These are phyloP conservation scores for Hypsopygia costalis DNA, from an alignment of 2,888 invertebrate genomes.

Conservation along the genomic window DNA sequence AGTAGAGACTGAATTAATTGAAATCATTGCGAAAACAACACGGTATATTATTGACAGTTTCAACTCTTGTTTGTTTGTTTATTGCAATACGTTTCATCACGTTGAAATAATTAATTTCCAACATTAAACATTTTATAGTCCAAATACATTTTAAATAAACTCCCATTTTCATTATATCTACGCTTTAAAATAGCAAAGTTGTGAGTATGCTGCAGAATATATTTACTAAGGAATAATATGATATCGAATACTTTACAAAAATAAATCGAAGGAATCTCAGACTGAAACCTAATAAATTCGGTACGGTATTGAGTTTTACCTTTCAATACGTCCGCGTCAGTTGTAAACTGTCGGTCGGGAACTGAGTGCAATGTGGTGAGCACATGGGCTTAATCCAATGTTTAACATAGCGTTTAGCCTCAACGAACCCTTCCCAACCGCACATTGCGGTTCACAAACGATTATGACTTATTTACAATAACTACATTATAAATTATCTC, in stretches of 20 bases:
- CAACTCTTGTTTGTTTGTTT: no score
- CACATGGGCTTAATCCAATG: constrained; percentile 50
- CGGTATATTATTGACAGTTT: no score
- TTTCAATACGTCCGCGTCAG: constrained; percentile 40
- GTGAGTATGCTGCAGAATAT: no score
- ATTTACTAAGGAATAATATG: no score
- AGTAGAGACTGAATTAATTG: no score
- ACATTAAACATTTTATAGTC: no score
- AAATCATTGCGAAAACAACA: no score
- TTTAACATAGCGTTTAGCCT: constrained; percentile 19
- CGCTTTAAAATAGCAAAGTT: background rate
- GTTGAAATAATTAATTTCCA: no score
- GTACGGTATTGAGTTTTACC: constrained; percentile 40
- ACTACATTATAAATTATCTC: constrained; percentile 2
- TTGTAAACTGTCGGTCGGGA: constrained; percentile 29
- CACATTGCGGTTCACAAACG: constrained; percentile 5
- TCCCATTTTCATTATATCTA: background rate
- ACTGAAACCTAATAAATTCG: constrained; percentile 3
- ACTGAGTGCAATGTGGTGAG: constrained; percentile 55
- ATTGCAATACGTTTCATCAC: no score
- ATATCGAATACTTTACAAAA: no score
- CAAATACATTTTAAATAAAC: no score
- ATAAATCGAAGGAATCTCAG: background rate
- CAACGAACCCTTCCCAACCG: constrained; percentile 8
- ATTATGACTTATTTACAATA: constrained; percentile 7